Percentiles rank a stretch among this genome's conserved stretches.
These are phyloP conservation scores for Lordiphosa mommai DNA, from an alignment of 1,140 invertebrate genomes.

Conservation along the genomic window DNA sequence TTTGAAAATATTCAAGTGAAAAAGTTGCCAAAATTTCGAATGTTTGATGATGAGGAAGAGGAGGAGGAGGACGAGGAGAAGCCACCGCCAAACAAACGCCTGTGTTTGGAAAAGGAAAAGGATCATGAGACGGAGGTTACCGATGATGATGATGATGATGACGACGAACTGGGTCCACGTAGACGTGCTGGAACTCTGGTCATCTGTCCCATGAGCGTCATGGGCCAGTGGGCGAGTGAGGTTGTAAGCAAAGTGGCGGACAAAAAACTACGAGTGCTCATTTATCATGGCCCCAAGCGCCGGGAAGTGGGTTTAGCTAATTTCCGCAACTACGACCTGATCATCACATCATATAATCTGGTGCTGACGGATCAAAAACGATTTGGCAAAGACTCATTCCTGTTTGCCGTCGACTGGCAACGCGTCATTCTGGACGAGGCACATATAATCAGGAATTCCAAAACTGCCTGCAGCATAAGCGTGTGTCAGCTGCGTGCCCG, in stretches of 20 bases:
- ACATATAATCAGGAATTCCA: slow-evolving; percentile 30
- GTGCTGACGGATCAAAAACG: slow-evolving; percentile 13
- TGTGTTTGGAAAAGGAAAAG: background rate
- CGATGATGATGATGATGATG: background rate
- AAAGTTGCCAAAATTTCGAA: background rate
- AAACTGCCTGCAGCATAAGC: slow-evolving; percentile 9
- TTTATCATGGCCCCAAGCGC: slow-evolving; percentile 36
- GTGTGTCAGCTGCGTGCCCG: slow-evolving; percentile 14
- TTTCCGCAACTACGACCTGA: slow-evolving; percentile 21
- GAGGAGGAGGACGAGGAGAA: slow-evolving; percentile 1
- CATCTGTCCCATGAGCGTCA: slow-evolving; percentile 43
- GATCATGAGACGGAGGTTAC: background rate
- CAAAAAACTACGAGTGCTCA: slow-evolving; percentile 12
- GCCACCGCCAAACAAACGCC: background rate
- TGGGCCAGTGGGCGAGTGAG: slow-evolving; percentile 39
- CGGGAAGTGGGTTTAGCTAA: slow-evolving; percentile 1
- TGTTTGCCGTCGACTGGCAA: slow-evolving; percentile 32
- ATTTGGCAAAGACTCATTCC: slow-evolving; percentile 9
- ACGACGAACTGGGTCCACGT: background rate
- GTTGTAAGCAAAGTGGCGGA: slow-evolving; percentile 20
- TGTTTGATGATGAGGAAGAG: slow-evolving; percentile 30
- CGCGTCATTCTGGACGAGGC: slow-evolving; percentile 49
- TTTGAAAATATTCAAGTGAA: slow-evolving; percentile 1
- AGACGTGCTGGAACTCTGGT: slow-evolving; percentile 24
- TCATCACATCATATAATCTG: slow-evolving; percentile 38